A percentile compares a stretch with the other conserved stretches of the same genome.
phyloP scores from a whole-genome alignment of 2,113 vertebrate genomes.

The Heliornis fulica region DNA sequence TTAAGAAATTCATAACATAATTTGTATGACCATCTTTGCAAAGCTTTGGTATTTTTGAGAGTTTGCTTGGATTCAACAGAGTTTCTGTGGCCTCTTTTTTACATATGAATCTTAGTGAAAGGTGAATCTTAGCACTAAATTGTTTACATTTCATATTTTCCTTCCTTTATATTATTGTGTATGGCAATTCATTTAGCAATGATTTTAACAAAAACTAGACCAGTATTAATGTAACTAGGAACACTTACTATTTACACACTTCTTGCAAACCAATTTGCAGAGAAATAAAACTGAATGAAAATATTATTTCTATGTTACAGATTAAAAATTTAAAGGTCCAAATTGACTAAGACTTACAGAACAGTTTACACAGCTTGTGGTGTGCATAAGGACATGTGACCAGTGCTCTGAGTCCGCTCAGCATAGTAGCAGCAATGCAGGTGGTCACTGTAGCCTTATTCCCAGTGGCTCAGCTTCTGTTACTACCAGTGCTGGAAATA shows the following conservation, averaged over 20 bases:
- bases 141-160: background rate
- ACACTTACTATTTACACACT: background rate
- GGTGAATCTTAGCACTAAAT: background rate
- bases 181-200: background rate
- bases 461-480: background rate
- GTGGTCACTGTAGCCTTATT: background rate
- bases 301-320: background rate
- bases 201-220: background rate
- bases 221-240: background rate
- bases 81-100: background rate
- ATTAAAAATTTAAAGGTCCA: background rate
- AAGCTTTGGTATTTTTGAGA: background rate
- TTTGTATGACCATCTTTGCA: background rate
- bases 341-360: background rate
- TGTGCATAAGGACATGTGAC: background rate
- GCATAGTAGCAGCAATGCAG: background rate
- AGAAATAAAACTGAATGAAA: background rate
- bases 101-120: background rate
- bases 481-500: background rate
- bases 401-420: background rate
- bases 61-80: background rate
- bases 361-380: background rate
- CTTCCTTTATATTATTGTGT: background rate
- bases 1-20: background rate
- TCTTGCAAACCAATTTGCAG: background rate